phyloP scores from a whole-genome alignment of 2,888 invertebrate genomes.

The Disparrhopalites patrizii region DNA sequence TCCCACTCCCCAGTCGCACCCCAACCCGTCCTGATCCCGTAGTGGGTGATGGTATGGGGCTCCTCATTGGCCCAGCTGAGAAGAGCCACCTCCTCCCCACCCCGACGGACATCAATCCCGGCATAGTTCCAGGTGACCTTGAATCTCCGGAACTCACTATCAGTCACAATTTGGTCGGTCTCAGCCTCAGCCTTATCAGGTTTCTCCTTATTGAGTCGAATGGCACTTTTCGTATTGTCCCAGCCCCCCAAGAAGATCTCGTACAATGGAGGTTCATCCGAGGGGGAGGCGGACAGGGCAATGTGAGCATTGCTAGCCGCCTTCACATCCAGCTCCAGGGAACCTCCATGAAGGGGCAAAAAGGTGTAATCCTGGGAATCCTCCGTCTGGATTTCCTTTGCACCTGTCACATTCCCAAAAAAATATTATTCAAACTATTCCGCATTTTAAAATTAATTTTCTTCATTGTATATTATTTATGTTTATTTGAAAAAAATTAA shows the following conservation, averaged over 20 bases:
- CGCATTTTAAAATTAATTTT: too few relatives aligned
- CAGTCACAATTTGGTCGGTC: conserved; percentile 69
- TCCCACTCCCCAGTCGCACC: conserved; percentile 77
- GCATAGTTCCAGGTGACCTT: conserved; percentile 75
- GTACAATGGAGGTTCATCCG: conserved; percentile 72
- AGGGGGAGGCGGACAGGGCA: conserved; percentile 65
- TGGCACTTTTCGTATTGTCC: conserved; percentile 77
- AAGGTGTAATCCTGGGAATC: conserved; percentile 79
- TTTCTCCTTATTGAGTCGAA: conserved; percentile 71
- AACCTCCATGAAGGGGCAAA: conserved; percentile 66
- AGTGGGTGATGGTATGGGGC: conserved; percentile 66
- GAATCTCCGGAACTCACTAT: conserved; percentile 73
- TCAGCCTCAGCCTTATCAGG: conserved; percentile 68
- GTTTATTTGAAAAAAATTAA: too few relatives aligned
- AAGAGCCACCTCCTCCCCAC: conserved; percentile 68
- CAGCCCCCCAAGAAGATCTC: conserved; percentile 86
- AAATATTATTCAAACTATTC: too few relatives aligned
- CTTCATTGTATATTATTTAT: too few relatives aligned
- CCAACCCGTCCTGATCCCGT: conserved; percentile 83
- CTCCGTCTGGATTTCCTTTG: conserved; percentile 68
- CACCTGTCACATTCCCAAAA: conserved; percentile 28
- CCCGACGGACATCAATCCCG: conserved; percentile 60
- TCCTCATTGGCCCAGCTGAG: conserved; percentile 67
- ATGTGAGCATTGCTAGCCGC: conserved; percentile 80
- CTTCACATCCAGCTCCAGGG: conserved; percentile 72